A percentile compares a stretch with the other conserved stretches of the same genome.
Conservation (phyloP, 1,140 invertebrate species). For the Trachymyrmex septentrionalis region DNA sequence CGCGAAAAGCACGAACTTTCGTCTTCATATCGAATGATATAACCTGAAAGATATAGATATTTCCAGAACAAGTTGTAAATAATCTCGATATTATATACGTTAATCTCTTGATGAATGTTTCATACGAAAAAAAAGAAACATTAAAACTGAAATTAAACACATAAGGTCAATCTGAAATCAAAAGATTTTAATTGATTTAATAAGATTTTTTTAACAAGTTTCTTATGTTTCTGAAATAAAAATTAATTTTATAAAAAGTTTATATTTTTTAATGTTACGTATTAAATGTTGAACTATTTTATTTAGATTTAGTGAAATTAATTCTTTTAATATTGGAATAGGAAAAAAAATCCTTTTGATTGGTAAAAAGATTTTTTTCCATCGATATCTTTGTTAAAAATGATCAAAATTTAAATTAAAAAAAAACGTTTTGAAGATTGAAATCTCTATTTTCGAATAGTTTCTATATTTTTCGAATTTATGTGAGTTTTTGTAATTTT, state of each 20-base stretch:
- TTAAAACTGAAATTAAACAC: not conserved
- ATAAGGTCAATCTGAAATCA: not conserved
- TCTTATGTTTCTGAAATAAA: not conserved
- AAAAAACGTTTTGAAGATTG: no score
- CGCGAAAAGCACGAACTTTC: slow-evolving; percentile 1
- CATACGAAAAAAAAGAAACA: not conserved
- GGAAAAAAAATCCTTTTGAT: no score
- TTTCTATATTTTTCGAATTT: no score
- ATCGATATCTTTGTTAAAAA: no score
- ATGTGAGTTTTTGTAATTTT: no score
- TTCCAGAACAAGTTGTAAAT: not conserved
- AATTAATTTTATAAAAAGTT: not conserved
- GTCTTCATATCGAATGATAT: not conserved
- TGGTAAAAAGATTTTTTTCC: no score
- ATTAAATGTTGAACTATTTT: not conserved
- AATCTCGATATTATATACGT: slow-evolving; percentile 15
- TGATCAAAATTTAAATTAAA: no score
- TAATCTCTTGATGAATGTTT: not conserved
- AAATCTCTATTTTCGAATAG: no score
- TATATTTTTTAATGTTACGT: not conserved
- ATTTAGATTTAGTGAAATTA: no score
- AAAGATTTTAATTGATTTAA: not conserved
- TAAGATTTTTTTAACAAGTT: not conserved
- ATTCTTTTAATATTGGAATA: no score
- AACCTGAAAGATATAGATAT: not conserved